Conservation (phyloP, 2,797 vertebrate species). For the Dermochelys coriacea region DNA sequence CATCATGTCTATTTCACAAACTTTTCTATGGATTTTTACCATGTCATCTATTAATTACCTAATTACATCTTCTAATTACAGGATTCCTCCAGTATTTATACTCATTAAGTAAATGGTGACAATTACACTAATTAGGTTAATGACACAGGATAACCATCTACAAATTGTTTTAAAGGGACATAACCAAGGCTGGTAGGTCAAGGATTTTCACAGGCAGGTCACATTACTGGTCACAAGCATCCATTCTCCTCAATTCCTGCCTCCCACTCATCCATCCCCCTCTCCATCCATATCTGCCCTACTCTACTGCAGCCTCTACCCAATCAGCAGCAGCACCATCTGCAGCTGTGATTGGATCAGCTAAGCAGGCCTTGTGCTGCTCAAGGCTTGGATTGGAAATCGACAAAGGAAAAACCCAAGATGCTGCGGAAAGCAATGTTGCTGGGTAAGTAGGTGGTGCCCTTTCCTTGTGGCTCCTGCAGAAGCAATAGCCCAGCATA, state of each 20-base stretch:
- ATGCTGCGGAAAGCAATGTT: neutral
- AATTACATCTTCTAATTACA: constrained; percentile 84
- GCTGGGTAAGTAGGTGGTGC: neutral
- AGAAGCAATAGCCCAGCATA: neutral
- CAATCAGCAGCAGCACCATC: neutral
- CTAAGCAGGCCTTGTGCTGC: neutral
- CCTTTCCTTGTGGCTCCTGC: neutral
- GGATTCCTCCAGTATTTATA: constrained; percentile 84
- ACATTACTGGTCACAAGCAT: neutral
- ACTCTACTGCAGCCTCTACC: neutral
- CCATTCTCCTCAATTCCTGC: neutral
- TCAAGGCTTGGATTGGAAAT: neutral
- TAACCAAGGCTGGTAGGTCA: constrained; percentile 69
- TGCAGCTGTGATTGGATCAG: fast-evolving
- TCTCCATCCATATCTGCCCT: neutral
- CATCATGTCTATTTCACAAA: constrained; percentile 74
- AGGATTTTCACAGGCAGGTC: constrained; percentile 65
- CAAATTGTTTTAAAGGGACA: constrained; percentile 83
- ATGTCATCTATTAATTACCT: constrained; percentile 86
- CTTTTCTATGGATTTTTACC: constrained; percentile 81
- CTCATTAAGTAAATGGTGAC: constrained; percentile 82
- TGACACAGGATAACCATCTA: constrained; percentile 82
- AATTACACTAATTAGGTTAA: constrained; percentile 86
- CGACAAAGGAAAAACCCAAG: neutral
- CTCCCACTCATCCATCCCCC: neutral